These are phyloP conservation scores for Sarcophaga subvicina DNA, from an alignment of 2,888 invertebrate species.

Conservation along the genomic window DNA sequence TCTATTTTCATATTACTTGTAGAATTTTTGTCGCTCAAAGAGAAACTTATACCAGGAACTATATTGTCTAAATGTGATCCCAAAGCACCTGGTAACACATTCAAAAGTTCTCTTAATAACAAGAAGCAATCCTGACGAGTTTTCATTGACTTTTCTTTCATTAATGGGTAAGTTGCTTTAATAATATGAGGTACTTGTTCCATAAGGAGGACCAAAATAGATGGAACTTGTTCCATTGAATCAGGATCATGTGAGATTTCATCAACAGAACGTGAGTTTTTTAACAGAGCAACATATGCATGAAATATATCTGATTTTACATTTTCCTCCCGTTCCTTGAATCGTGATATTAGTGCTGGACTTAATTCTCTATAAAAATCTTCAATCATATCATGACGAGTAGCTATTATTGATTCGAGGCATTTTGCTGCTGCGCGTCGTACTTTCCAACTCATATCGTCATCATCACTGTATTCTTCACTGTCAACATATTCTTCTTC, in stretches of 20 bases:
- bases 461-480: slow-evolving; percentile 99
- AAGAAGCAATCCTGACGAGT: slow-evolving; percentile 95
- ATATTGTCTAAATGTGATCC: slow-evolving; percentile 91
- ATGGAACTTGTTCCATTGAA: slow-evolving; percentile 88
- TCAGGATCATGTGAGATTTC: slow-evolving; percentile 86
- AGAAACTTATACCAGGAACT: slow-evolving; percentile 94
- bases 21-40: slow-evolving; percentile 94
- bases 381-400: slow-evolving; percentile 93
- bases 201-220: slow-evolving; percentile 85
- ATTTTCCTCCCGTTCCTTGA: slow-evolving; percentile 99
- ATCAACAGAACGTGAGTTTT: slow-evolving; percentile 91
- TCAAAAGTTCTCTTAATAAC: slow-evolving; percentile 93
- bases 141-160: slow-evolving; percentile 93
- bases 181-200: slow-evolving; percentile 90
- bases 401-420: slow-evolving; percentile 96
- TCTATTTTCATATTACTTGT: slow-evolving; percentile 99
- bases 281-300: slow-evolving; percentile 95
- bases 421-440: slow-evolving; percentile 98
- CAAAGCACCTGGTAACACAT: slow-evolving; percentile 94
- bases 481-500: slow-evolving; percentile 91
- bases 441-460: slow-evolving; percentile 99
- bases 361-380: slow-evolving; percentile 95
- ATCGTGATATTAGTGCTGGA: slow-evolving; percentile 94
- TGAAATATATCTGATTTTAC: slow-evolving; percentile 99
- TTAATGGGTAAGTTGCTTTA: slow-evolving; percentile 92